Conservation (phyloP, 2,888 invertebrate genomes). For the Cetonia aurata region DNA sequence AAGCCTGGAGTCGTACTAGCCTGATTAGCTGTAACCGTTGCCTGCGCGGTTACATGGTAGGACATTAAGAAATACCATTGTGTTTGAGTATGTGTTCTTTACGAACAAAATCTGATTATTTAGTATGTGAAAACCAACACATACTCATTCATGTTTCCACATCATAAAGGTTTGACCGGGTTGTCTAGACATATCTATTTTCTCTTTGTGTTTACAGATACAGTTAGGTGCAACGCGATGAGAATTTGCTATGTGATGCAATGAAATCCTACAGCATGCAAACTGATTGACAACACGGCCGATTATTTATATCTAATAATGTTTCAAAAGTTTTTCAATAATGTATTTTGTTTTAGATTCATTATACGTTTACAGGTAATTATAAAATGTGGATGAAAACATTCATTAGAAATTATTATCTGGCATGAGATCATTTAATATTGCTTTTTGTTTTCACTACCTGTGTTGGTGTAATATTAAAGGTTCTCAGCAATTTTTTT, state of each 20-base stretch:
- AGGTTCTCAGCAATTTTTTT: conserved; percentile 22
- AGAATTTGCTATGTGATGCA: conserved; percentile 51
- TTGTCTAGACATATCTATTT: conserved; percentile 60
- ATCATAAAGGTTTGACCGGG: conserved; percentile 43
- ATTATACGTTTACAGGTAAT: conserved; percentile 43
- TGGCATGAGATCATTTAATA: conserved; percentile 39
- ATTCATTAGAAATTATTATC: conserved; percentile 31
- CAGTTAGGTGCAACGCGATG: conserved; percentile 62
- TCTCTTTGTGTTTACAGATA: conserved; percentile 69
- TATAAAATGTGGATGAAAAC: conserved; percentile 42
- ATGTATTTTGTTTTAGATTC: conserved; percentile 45
- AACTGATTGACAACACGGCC: conserved; percentile 40
- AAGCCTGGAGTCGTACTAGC: conserved; percentile 61
- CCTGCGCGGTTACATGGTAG: conserved; percentile 67
- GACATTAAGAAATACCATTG: conserved; percentile 59
- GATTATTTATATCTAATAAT: conserved; percentile 36
- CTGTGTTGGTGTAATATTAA: conserved; percentile 27
- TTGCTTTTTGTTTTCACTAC: conserved; percentile 24
- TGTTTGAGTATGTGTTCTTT: conserved; percentile 61
- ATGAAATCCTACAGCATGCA: conserved; percentile 43
- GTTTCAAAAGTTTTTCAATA: conserved; percentile 33
- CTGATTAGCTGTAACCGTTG: conserved; percentile 62
- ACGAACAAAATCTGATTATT: conserved; percentile 11
- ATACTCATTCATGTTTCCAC: conserved; percentile 44
- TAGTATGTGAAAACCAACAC: conserved; percentile 22